These are phyloP conservation scores for Congeria kusceri DNA, from an alignment of 2,888 invertebrate species.

Conservation along the genomic window DNA sequence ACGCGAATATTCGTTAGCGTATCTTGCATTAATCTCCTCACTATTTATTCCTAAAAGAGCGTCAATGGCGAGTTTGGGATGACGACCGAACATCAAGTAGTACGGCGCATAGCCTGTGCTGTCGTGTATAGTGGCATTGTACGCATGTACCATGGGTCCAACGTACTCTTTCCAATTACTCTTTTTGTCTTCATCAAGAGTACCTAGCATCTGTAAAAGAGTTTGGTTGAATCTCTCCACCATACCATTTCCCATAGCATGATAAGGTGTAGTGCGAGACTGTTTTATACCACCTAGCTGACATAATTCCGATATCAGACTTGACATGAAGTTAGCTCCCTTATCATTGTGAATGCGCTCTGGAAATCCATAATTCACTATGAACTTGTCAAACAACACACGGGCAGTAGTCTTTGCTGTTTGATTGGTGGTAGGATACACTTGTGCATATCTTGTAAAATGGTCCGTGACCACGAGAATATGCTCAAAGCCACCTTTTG, in stretches of 20 bases:
- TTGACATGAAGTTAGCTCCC: conserved; percentile 10
- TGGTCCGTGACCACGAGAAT: conserved; percentile 17
- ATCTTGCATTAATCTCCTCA: no score
- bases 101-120: no score
- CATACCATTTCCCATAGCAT: conserved; percentile 11
- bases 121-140: no score
- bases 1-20: no score
- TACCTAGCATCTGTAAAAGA: conserved; percentile 5
- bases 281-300: neutral
- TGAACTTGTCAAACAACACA: conserved; percentile 16
- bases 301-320: conserved; percentile 4
- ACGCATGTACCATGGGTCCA: no score
- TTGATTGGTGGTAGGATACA: conserved; percentile 11
- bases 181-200: no score
- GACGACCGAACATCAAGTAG: no score
- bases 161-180: no score
- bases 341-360: conserved; percentile 12
- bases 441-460: conserved; percentile 27
- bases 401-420: conserved; percentile 8
- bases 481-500: conserved; percentile 18
- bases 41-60: no score
- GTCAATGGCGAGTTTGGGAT: no score
- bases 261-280: no score
- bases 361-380: conserved; percentile 8
- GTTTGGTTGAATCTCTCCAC: conserved; percentile 16